Conservation (phyloP, 1,140 invertebrate species). For the Dysdera silvatica region DNA sequence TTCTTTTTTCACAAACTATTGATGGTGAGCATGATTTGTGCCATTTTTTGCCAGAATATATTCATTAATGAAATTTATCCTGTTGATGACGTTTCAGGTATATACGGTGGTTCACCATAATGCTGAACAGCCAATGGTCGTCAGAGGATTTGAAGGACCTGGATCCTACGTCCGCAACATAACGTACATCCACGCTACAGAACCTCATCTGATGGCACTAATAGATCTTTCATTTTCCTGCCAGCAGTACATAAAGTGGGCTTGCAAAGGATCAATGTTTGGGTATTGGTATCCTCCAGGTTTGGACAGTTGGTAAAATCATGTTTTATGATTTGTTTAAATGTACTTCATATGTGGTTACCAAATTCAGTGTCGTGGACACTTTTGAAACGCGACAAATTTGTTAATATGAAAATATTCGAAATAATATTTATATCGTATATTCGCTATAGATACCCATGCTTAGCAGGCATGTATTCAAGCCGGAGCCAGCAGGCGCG, state of each 20-base stretch:
- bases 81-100: too few species aligned
- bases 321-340: too few species aligned
- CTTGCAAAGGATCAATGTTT: conserved; percentile 35
- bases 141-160: conserved; percentile 31
- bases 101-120: conserved; percentile 35
- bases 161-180: conserved; percentile 33
- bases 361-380: not conserved
- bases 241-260: conserved; percentile 36
- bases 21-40: too few species aligned
- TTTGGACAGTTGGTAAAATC: conserved; percentile 30
- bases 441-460: not conserved
- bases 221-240: conserved; percentile 35
- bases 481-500: too few species aligned
- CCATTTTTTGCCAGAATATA: too few species aligned
- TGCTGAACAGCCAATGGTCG: conserved; percentile 23
- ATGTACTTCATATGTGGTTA: not conserved
- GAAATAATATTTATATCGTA: not conserved
- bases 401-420: not conserved
- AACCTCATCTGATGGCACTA: conserved; percentile 28
- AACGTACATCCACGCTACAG: conserved; percentile 17
- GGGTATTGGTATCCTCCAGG: conserved; percentile 35
- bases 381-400: too few species aligned
- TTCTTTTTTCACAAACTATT: too few species aligned
- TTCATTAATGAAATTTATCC: too few species aligned
- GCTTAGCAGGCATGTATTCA: not conserved